Percentiles rank a stretch among this genome's conserved stretches.
These are phyloP conservation scores for Diadophis punctatus DNA, from an alignment of 2,113 vertebrate species.

Conservation along the genomic window DNA sequence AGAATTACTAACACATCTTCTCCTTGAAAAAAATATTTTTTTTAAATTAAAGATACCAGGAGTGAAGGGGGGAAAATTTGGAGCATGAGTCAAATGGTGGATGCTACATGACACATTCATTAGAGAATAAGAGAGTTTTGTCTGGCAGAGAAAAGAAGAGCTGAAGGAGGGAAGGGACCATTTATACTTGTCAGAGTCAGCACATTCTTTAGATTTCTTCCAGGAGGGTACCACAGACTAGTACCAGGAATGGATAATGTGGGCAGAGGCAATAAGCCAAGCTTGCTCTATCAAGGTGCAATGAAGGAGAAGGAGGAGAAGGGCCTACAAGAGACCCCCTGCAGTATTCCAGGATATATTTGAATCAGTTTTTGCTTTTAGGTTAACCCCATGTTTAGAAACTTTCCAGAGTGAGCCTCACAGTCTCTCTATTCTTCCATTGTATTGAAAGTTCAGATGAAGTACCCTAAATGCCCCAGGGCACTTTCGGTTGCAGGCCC, in stretches of 20 bases:
- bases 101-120: neutral
- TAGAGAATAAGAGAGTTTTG: slow-evolving; percentile 9
- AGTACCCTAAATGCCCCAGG: slow-evolving; percentile 11
- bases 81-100: neutral
- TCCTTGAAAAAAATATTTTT: neutral
- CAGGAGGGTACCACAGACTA: neutral
- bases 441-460: neutral
- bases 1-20: neutral
- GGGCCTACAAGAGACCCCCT: neutral
- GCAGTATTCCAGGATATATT: neutral
- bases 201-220: slow-evolving; percentile 32
- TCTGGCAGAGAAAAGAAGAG: neutral
- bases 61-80: neutral
- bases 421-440: neutral
- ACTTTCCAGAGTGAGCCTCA: neutral
- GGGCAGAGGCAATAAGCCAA: neutral
- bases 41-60: neutral
- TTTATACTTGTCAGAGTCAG: slow-evolving; percentile 5
- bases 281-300: neutral
- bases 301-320: neutral
- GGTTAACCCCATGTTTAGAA: slow-evolving; percentile 14
- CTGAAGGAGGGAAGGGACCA: neutral
- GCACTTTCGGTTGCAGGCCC: neutral
- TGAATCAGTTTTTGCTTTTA: slow-evolving; percentile 16
- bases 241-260: slow-evolving; percentile 18